Conservation (phyloP, 2,797 vertebrate species). For the Lepilemur ruficaudatus region DNA sequence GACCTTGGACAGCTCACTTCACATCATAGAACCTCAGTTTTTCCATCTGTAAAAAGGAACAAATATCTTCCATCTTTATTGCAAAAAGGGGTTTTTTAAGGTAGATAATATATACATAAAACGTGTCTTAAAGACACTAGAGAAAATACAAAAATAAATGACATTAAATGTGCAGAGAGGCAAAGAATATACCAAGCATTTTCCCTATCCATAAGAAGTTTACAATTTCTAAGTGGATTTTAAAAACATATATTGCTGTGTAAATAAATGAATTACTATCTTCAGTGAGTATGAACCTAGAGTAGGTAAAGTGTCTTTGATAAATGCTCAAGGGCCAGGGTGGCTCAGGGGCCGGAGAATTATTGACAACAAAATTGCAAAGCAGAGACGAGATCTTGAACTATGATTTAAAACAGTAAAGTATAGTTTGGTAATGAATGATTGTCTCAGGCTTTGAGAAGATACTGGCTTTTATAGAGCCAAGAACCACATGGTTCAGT, state of each 20-base stretch:
- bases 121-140: background rate
- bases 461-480: background rate
- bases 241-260: background rate
- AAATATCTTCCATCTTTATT: background rate
- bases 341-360: too few relatives aligned
- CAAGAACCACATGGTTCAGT: background rate
- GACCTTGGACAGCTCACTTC: background rate
- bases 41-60: background rate
- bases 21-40: background rate
- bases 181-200: background rate
- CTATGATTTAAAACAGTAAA: background rate
- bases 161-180: background rate
- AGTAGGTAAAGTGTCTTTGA: background rate
- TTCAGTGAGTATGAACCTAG: background rate
- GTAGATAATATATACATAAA: background rate
- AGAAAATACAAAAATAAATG: background rate
- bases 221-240: background rate
- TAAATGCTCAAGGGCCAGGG: background rate
- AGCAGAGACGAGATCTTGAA: slow-evolving; percentile 19
- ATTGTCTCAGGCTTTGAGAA: background rate
- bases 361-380: background rate
- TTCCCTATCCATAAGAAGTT: background rate
- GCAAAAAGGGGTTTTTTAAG: background rate
- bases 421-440: background rate
- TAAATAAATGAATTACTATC: background rate